Conservation (phyloP, 2,888 invertebrate species). For the Prenolepis imparis region DNA sequence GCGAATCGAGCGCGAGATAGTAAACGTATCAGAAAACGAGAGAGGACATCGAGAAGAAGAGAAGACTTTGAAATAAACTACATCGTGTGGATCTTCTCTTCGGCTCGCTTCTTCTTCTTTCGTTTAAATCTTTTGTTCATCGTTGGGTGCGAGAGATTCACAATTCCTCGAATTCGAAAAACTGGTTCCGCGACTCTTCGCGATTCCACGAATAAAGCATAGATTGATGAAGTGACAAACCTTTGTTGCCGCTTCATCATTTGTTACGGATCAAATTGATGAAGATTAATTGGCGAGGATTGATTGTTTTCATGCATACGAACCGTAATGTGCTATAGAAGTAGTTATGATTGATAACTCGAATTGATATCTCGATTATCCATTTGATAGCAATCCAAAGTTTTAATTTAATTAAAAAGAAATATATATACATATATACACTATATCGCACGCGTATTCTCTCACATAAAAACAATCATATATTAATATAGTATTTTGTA, state of each 20-base stretch:
- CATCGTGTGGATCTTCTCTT: conserved; percentile 66
- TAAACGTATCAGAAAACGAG: conserved; percentile 53
- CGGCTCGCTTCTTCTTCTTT: conserved; percentile 23
- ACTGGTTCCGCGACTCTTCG: conserved; percentile 70
- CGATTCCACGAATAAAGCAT: conserved; percentile 57
- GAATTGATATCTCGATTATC: conserved; percentile 25
- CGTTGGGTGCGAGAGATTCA: conserved; percentile 41
- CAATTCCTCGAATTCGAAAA: conserved; percentile 71
- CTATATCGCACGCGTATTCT: background rate
- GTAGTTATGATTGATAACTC: background rate
- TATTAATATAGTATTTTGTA: background rate
- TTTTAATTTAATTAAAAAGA: conserved; percentile 1
- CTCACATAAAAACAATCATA: background rate
- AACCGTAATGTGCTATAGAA: background rate
- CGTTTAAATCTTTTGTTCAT: conserved; percentile 58
- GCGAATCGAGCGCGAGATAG: conserved; percentile 64
- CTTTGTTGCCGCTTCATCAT: conserved; percentile 39
- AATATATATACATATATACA: too few species aligned
- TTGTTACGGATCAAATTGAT: conserved; percentile 38
- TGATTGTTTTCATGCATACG: conserved; percentile 24
- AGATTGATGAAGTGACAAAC: conserved; percentile 57
- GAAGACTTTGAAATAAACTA: conserved; percentile 58
- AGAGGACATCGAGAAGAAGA: conserved; percentile 54
- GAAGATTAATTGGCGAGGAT: conserved; percentile 39
- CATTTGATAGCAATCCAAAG: background rate